phyloP scores from a whole-genome alignment of 2,113 vertebrate species.

The Stigmatopora argus region DNA sequence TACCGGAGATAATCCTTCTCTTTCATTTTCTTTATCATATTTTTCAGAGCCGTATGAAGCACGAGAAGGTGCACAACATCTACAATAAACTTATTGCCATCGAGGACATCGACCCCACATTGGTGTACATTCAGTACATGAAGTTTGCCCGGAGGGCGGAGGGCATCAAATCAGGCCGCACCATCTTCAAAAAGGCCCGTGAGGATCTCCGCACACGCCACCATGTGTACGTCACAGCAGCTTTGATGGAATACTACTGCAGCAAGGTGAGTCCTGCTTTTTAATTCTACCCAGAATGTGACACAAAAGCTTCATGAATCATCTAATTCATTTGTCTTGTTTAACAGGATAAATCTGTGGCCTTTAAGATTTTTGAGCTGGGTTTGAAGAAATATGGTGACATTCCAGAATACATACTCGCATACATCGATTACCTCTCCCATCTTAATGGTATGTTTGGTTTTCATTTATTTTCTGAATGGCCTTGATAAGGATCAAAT shows the following conservation, averaged over 20 bases:
- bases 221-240: slow-evolving; percentile 95
- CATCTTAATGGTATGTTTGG: slow-evolving; percentile 89
- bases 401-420: slow-evolving; percentile 97
- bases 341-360: slow-evolving; percentile 94
- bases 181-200: slow-evolving; percentile 98
- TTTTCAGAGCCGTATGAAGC: slow-evolving; percentile 94
- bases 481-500: background rate
- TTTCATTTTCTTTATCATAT: background rate
- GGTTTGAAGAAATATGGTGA: slow-evolving; percentile 98
- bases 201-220: slow-evolving; percentile 92
- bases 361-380: slow-evolving; percentile 99
- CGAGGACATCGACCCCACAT: slow-evolving; percentile 95
- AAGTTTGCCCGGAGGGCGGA: slow-evolving; percentile 97
- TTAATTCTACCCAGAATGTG: background rate
- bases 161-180: slow-evolving; percentile 93
- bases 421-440: slow-evolving; percentile 98
- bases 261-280: slow-evolving; percentile 82
- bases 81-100: slow-evolving; percentile 93
- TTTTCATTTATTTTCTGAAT: background rate
- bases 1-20: background rate
- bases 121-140: slow-evolving; percentile 99
- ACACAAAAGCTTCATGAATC: background rate
- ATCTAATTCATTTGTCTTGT: background rate
- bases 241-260: slow-evolving; percentile 99
- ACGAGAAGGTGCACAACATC: slow-evolving; percentile 97